Conservation (phyloP, 2,797 vertebrate species). For the Ambastaia sidthimunki region DNA sequence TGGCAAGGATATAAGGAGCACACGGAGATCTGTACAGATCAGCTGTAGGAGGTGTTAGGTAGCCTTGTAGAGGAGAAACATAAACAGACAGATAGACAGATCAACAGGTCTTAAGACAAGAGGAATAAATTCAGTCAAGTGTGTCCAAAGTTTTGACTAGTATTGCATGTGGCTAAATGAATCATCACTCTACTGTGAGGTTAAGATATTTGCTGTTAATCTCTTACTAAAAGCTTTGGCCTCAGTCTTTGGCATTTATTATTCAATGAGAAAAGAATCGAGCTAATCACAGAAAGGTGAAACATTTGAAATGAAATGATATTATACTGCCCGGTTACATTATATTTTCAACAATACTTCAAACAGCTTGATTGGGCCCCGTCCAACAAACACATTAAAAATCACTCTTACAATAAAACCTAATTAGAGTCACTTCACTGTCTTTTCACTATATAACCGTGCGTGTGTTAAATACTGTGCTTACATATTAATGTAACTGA, state of each 20-base stretch:
- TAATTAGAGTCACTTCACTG: conserved; percentile 68
- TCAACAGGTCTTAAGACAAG: too few species aligned
- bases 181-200: neutral
- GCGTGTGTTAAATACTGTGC: conserved; percentile 60
- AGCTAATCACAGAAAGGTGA: conserved; percentile 37
- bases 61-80: neutral
- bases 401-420: conserved; percentile 72
- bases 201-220: conserved; percentile 4
- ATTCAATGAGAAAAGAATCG: conserved; percentile 16
- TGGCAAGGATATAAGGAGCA: conserved; percentile 23
- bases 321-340: conserved; percentile 42
- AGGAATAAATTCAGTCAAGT: too few species aligned
- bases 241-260: neutral
- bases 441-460: conserved; percentile 63
- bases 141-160: too few species aligned
- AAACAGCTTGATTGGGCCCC: conserved; percentile 68
- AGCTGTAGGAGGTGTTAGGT: neutral
- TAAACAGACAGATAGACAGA: neutral
- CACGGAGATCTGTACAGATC: conserved; percentile 18
- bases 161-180: neutral
- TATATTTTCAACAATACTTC: conserved; percentile 58
- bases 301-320: neutral
- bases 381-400: conserved; percentile 63
- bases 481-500: conserved; percentile 75
- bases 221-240: neutral